phyloP scores from a whole-genome alignment of 1,140 invertebrate species.

The Pectinophora gossypiella region DNA sequence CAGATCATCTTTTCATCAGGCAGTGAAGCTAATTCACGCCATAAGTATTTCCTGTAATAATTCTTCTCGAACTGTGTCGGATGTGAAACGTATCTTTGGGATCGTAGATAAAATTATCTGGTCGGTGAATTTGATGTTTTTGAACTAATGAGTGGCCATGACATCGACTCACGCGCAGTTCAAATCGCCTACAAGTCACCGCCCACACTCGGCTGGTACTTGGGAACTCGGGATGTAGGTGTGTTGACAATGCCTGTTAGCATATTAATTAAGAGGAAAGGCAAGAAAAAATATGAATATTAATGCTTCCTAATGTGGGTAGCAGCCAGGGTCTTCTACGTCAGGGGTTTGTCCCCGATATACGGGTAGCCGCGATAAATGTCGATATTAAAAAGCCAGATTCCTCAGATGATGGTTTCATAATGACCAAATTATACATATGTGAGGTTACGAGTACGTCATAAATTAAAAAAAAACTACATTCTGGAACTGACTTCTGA shows the following conservation, averaged over 20 bases:
- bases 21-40: background rate
- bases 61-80: background rate
- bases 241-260: conserved; percentile 60
- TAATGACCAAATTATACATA: too few species aligned
- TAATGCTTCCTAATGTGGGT: conserved; percentile 32
- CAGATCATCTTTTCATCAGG: too few species aligned
- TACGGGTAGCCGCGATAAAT: too few species aligned
- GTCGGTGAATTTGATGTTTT: conserved; percentile 11
- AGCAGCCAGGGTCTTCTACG: too few species aligned
- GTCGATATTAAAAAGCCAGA: too few species aligned
- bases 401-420: too few species aligned
- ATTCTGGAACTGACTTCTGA: too few species aligned
- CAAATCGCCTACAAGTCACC: conserved; percentile 39
- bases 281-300: conserved; percentile 51
- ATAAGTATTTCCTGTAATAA: background rate
- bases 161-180: conserved; percentile 32
- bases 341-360: too few species aligned
- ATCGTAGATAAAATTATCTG: background rate
- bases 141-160: conserved; percentile 30
- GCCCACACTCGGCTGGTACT: conserved; percentile 35
- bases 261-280: conserved; percentile 72
- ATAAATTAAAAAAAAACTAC: too few species aligned
- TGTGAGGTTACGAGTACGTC: too few species aligned
- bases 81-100: background rate
- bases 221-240: conserved; percentile 38